Conservation (phyloP, 2,888 invertebrate genomes). For the Cataglyphis livida region DNA sequence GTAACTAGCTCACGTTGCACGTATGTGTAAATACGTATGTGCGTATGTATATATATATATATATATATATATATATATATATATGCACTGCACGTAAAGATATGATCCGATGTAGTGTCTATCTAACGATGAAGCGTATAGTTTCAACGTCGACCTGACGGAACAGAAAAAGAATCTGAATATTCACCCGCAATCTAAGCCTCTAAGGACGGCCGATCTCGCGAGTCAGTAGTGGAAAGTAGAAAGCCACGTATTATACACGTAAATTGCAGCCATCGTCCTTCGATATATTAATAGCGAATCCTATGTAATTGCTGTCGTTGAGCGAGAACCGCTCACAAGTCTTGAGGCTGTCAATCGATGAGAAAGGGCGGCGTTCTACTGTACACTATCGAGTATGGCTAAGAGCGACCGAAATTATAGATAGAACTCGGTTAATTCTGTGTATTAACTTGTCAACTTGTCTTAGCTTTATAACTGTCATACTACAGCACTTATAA, state of each 20-base stretch:
- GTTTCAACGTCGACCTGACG: constrained; percentile 63
- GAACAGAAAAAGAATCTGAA: constrained; percentile 58
- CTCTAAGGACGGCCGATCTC: constrained; percentile 52
- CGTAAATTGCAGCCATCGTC: constrained; percentile 45
- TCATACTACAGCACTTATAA: background rate
- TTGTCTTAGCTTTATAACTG: background rate
- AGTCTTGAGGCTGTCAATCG: constrained; percentile 9
- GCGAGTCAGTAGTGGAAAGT: constrained; percentile 62
- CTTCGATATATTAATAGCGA: constrained; percentile 60
- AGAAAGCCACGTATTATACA: constrained; percentile 61
- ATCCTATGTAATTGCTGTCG: constrained; percentile 33
- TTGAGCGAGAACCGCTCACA: background rate
- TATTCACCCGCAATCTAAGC: constrained; percentile 63
- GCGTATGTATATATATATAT: background rate
- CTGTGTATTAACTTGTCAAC: background rate
- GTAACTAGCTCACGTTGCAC: constrained; percentile 75
- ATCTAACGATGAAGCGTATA: constrained; percentile 20
- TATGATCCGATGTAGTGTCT: constrained; percentile 44
- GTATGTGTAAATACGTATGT: constrained; percentile 48
- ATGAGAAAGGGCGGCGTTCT: background rate
- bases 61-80: background rate
- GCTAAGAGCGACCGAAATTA: constrained; percentile 16
- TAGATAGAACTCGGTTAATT: background rate
- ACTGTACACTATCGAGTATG: background rate
- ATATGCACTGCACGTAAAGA: constrained; percentile 29